Percentiles rank a stretch among this genome's conserved stretches.
These are phyloP conservation scores for Amorpha juglandis DNA, from an alignment of 2,888 invertebrate species.

Conservation along the genomic window DNA sequence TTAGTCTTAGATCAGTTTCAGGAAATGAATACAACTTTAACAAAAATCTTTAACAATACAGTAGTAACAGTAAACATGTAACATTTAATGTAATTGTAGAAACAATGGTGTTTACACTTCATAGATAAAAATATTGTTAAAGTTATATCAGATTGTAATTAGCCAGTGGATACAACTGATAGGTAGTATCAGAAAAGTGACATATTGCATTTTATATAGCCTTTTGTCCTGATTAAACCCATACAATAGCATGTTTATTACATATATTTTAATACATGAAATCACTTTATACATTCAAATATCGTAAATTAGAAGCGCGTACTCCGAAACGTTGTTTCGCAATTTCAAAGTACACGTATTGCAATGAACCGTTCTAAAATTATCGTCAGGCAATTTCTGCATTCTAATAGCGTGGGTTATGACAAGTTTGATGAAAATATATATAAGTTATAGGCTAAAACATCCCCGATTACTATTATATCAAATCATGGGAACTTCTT, in stretches of 20 bases:
- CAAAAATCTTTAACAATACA: neutral
- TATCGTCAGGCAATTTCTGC: neutral
- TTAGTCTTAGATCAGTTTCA: too few relatives aligned
- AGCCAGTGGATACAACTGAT: constrained; percentile 2
- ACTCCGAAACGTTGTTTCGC: neutral
- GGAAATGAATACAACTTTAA: neutral
- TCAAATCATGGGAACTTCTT: neutral
- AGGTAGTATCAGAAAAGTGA: neutral
- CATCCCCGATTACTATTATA: constrained; percentile 27
- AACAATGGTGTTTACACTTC: neutral
- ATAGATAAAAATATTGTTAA: constrained; percentile 11
- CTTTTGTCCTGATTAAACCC: neutral
- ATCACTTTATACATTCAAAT: neutral
- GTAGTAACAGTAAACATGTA: too few relatives aligned
- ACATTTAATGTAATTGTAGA: neutral
- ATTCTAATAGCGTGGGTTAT: neutral
- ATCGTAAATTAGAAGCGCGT: neutral
- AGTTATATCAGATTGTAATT: constrained; percentile 1
- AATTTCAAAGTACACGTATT: neutral
- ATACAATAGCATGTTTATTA: neutral
- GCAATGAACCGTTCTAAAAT: neutral
- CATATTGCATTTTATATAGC: neutral
- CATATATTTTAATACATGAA: neutral
- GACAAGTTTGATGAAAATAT: constrained; percentile 37
- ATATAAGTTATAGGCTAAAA: constrained; percentile 53